These are phyloP conservation scores for Passerculus sandwichensis DNA, from an alignment of 2,797 vertebrate genomes.

Conservation along the genomic window DNA sequence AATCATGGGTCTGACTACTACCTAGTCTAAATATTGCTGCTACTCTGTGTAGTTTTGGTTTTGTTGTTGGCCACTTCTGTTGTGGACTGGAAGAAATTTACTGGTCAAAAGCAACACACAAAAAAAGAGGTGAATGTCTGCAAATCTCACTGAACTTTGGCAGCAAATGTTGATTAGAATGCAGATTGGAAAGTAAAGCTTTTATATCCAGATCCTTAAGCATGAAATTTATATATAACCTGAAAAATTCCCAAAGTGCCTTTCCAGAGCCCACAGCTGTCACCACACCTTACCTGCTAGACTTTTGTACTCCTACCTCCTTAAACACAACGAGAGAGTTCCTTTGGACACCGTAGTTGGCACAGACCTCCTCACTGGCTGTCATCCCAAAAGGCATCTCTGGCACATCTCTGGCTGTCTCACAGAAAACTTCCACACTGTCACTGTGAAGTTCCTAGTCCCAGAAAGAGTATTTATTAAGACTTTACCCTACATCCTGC, in stretches of 20 bases:
- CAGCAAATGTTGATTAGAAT: background rate
- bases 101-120: background rate
- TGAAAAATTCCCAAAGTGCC: background rate
- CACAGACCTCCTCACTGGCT: slow-evolving; percentile 68
- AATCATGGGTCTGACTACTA: background rate
- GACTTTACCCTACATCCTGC: background rate
- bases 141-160: background rate
- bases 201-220: background rate
- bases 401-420: slow-evolving; percentile 82
- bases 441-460: slow-evolving; percentile 80
- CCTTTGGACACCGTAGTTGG: slow-evolving; percentile 73
- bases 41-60: background rate
- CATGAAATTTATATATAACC: background rate
- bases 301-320: slow-evolving; percentile 77
- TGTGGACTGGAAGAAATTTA: background rate
- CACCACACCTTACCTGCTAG: accelerated
- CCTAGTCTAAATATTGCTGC: background rate
- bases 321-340: slow-evolving; percentile 85
- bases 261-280: background rate
- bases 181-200: background rate
- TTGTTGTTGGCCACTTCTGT: background rate
- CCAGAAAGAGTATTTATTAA: background rate
- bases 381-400: slow-evolving; percentile 85
- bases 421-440: slow-evolving; percentile 78
- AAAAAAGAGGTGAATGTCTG: background rate